Conservation (phyloP, 2,797 vertebrate species). For the Gymnothorax reevesii region DNA sequence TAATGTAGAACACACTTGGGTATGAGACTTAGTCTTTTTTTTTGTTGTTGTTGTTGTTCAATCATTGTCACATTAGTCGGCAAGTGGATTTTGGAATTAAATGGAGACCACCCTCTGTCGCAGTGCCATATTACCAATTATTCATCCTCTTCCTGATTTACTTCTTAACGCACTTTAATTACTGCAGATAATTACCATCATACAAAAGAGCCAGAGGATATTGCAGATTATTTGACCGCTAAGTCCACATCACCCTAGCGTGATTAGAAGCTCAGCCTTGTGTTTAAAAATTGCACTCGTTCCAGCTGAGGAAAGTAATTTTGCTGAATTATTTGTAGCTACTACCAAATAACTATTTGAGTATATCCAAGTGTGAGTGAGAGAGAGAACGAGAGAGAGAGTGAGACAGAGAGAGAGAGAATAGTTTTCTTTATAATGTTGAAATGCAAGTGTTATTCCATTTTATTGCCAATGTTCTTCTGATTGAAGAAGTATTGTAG, state of each 20-base stretch:
- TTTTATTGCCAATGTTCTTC: too few species aligned
- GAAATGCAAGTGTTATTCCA: too few species aligned
- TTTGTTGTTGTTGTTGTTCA: too few species aligned
- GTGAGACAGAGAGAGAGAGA: not conserved
- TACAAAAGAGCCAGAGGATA: not conserved
- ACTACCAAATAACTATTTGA: slow-evolving; percentile 16
- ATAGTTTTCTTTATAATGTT: not conserved
- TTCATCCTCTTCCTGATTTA: not conserved
- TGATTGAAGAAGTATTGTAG: too few species aligned
- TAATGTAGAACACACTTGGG: not conserved
- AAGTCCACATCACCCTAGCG: not conserved
- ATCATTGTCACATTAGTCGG: not conserved
- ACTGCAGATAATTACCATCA: not conserved
- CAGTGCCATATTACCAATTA: not conserved
- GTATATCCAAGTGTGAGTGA: slow-evolving; percentile 17
- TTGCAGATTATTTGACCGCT: slow-evolving; percentile 11
- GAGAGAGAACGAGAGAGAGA: slow-evolving; percentile 2
- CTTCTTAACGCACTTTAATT: not conserved
- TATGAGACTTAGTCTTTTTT: not conserved
- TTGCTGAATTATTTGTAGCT: slow-evolving; percentile 41
- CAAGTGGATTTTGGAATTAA: not conserved
- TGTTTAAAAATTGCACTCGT: slow-evolving; percentile 27
- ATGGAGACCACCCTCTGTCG: not conserved
- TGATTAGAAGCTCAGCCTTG: slow-evolving; percentile 49
- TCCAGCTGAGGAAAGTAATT: slow-evolving; percentile 37